Conservation (phyloP, 2,888 invertebrate genomes). For the Melipona beecheii region DNA sequence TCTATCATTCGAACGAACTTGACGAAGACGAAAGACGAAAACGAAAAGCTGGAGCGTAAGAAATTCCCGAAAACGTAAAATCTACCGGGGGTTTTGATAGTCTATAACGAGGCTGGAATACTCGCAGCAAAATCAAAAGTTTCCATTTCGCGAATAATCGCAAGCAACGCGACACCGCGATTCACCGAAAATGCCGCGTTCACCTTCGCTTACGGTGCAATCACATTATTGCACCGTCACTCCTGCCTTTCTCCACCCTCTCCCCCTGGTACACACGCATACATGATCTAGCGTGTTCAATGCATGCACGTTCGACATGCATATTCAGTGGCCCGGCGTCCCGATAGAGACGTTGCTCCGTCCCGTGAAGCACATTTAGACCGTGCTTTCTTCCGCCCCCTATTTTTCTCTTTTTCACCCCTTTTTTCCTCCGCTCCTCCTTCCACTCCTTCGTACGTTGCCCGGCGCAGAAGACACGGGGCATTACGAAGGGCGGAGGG, state of each 20-base stretch:
- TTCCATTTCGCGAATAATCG: background rate
- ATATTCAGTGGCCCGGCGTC: slow-evolving; percentile 76
- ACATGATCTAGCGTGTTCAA: slow-evolving; percentile 66
- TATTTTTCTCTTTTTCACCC: background rate
- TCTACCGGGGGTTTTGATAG: too few relatives aligned
- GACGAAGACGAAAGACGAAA: too few relatives aligned
- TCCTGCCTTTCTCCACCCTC: slow-evolving; percentile 51
- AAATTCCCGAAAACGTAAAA: too few relatives aligned
- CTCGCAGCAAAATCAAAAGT: too few relatives aligned
- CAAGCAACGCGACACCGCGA: background rate
- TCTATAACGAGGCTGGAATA: too few relatives aligned
- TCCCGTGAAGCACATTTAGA: slow-evolving; percentile 80
- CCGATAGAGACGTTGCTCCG: slow-evolving; percentile 81
- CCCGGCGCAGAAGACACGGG: slow-evolving; percentile 45
- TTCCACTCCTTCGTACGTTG: background rate
- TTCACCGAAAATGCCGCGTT: slow-evolving; percentile 13
- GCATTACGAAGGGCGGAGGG: slow-evolving; percentile 15
- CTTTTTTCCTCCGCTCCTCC: background rate
- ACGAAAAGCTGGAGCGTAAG: too few relatives aligned
- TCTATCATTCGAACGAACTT: too few relatives aligned
- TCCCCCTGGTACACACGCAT: slow-evolving; percentile 43
- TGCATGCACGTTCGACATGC: slow-evolving; percentile 76
- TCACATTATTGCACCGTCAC: slow-evolving; percentile 69
- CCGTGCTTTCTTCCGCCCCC: slow-evolving; percentile 39
- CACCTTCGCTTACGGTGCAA: slow-evolving; percentile 28